Conservation (phyloP, 1,140 invertebrate genomes). For the Trachymyrmex septentrionalis region DNA sequence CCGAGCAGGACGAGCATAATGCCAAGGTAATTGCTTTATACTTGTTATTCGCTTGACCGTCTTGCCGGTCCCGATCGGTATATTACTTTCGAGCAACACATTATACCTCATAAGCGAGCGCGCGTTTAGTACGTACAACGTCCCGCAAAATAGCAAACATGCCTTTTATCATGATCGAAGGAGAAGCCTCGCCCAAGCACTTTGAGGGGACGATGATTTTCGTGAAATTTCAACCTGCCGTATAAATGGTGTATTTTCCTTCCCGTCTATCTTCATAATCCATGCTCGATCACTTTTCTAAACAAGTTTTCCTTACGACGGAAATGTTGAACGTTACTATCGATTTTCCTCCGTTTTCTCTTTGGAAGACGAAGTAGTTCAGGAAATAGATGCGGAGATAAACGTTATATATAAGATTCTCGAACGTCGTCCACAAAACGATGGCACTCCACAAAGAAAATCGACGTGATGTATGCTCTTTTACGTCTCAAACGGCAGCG, state of each 20-base stretch:
- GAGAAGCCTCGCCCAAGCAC: not conserved
- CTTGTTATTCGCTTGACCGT: constrained; percentile 71
- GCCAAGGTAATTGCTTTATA: constrained; percentile 76
- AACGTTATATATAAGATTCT: constrained; percentile 47
- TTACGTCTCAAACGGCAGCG: constrained; percentile 1
- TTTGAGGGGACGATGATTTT: constrained; percentile 16
- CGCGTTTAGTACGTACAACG: not conserved
- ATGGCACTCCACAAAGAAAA: not conserved
- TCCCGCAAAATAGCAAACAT: constrained; percentile 38
- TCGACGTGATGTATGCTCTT: constrained; percentile 7
- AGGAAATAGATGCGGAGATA: constrained; percentile 47
- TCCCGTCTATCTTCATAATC: constrained; percentile 31
- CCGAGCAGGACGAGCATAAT: constrained; percentile 68
- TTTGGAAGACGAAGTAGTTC: constrained; percentile 37
- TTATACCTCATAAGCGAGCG: constrained; percentile 56
- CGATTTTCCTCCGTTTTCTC: constrained; percentile 49
- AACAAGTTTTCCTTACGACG: constrained; percentile 38
- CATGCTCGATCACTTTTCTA: constrained; percentile 54
- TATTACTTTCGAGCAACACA: constrained; percentile 55
- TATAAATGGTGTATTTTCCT: constrained; percentile 34
- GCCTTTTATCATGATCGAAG: constrained; percentile 3
- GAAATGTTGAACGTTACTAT: constrained; percentile 29
- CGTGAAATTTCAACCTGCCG: constrained; percentile 35
- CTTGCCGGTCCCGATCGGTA: constrained; percentile 7
- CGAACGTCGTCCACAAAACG: constrained; percentile 15